These are phyloP conservation scores for Orchesella cincta DNA, from an alignment of 1,140 invertebrate species.

Conservation along the genomic window DNA sequence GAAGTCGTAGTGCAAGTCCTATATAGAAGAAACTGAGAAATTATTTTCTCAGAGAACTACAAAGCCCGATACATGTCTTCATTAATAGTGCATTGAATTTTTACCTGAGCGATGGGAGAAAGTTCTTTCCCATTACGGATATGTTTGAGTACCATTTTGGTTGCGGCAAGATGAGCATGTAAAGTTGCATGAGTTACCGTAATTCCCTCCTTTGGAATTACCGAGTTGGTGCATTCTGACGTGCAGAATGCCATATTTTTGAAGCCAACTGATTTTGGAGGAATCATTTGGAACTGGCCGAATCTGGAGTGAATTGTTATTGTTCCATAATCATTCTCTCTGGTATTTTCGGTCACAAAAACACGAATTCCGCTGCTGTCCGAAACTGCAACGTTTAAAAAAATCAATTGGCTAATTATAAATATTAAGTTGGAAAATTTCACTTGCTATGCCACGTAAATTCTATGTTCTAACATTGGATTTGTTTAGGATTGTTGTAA, in stretches of 20 bases:
- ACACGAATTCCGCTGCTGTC: constrained; percentile 81
- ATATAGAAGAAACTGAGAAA: too few species aligned
- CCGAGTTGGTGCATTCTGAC: constrained; percentile 73
- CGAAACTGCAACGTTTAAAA: constrained; percentile 58
- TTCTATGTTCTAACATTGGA: constrained; percentile 59
- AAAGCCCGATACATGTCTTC: not conserved
- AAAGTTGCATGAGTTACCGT: constrained; percentile 59
- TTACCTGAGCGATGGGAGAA: constrained; percentile 66
- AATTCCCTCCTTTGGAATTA: constrained; percentile 53
- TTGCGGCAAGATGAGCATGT: constrained; percentile 70
- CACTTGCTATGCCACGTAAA: not conserved
- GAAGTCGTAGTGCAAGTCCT: constrained; percentile 78
- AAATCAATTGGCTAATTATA: not conserved
- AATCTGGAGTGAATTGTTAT: constrained; percentile 78
- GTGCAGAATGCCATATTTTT: constrained; percentile 78
- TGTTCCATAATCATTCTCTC: constrained; percentile 75
- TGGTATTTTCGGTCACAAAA: constrained; percentile 70
- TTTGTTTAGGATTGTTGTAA: constrained; percentile 75
- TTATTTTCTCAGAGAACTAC: not conserved
- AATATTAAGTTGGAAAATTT: not conserved
- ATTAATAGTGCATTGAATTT: too few species aligned
- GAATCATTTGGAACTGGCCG: constrained; percentile 76
- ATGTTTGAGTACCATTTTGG: constrained; percentile 66
- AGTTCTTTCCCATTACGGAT: constrained; percentile 66
- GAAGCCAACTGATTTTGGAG: constrained; percentile 71